A percentile compares a stretch with the other conserved stretches of the same genome.
These are phyloP conservation scores for Drosophila rellima DNA, from an alignment of 2,888 invertebrate species.

Conservation along the genomic window DNA sequence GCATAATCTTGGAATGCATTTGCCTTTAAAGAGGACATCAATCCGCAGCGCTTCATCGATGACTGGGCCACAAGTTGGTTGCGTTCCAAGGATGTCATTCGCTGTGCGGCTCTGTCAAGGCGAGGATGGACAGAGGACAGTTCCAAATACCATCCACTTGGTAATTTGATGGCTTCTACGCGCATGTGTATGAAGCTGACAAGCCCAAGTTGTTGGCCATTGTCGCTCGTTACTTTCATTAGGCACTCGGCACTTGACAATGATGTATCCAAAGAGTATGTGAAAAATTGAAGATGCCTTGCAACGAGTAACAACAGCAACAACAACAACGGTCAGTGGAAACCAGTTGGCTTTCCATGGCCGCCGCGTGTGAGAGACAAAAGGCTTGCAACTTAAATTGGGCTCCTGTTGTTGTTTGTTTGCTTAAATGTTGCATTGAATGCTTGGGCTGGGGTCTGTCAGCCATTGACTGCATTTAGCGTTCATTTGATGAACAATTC, in stretches of 20 bases:
- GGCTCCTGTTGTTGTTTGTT: constrained; percentile 65
- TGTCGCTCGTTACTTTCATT: constrained; percentile 78
- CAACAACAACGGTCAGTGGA: constrained; percentile 43
- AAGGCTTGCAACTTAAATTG: constrained; percentile 75
- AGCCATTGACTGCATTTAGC: constrained; percentile 66
- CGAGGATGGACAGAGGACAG: constrained; percentile 19
- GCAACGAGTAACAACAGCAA: constrained; percentile 27
- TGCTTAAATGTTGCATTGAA: constrained; percentile 81
- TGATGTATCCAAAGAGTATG: constrained; percentile 81
- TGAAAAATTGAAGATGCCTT: constrained; percentile 73
- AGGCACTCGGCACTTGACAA: constrained; percentile 76
- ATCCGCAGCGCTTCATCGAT: constrained; percentile 30
- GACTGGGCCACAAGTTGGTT: background rate
- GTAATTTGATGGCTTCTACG: constrained; percentile 57
- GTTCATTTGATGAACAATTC: constrained; percentile 79
- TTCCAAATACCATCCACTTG: constrained; percentile 28
- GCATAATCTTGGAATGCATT: constrained; percentile 57
- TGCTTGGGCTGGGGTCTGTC: constrained; percentile 26
- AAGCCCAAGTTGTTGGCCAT: constrained; percentile 60
- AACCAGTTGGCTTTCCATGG: constrained; percentile 41
- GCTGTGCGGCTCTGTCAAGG: constrained; percentile 1
- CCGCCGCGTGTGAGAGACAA: constrained; percentile 53
- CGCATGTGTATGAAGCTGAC: constrained; percentile 38
- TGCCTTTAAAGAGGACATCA: constrained; percentile 57
- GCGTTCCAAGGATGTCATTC: constrained; percentile 41